phyloP scores from a whole-genome alignment of 2,113 vertebrate species.

The Casuarius casuarius region DNA sequence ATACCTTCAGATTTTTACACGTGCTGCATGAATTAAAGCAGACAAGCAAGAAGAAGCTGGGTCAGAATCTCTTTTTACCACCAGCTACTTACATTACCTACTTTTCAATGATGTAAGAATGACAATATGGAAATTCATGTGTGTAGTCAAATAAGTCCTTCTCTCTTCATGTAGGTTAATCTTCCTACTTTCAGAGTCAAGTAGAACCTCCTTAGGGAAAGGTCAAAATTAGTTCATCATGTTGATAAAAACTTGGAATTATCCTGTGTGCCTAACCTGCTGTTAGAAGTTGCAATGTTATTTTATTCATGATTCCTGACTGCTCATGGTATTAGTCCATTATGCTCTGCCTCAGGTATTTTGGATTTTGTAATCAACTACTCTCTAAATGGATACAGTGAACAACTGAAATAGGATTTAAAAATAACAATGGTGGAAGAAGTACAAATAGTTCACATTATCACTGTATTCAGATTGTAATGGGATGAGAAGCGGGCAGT shows the following conservation, averaged over 20 bases:
- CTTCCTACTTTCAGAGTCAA: not conserved
- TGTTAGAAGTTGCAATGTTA: fast-evolving
- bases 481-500: not conserved
- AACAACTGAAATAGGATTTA: not conserved
- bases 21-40: not conserved
- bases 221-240: not conserved
- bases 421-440: not conserved
- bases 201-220: not conserved
- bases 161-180: fast-evolving
- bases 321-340: not conserved
- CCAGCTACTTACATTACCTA: not conserved
- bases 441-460: not conserved
- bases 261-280: not conserved
- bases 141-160: not conserved
- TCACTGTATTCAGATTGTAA: not conserved
- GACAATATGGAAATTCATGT: not conserved
- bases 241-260: not conserved
- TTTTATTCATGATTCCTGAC: not conserved
- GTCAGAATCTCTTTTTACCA: not conserved
- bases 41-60: not conserved
- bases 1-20: not conserved
- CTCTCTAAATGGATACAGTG: not conserved
- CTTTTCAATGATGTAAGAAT: not conserved
- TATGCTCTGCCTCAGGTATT: not conserved
- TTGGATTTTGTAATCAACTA: not conserved